Evolutionary conservation across 2,888 invertebrate species (phyloP).

Genomic region (Tholera decimalis): DNA sequence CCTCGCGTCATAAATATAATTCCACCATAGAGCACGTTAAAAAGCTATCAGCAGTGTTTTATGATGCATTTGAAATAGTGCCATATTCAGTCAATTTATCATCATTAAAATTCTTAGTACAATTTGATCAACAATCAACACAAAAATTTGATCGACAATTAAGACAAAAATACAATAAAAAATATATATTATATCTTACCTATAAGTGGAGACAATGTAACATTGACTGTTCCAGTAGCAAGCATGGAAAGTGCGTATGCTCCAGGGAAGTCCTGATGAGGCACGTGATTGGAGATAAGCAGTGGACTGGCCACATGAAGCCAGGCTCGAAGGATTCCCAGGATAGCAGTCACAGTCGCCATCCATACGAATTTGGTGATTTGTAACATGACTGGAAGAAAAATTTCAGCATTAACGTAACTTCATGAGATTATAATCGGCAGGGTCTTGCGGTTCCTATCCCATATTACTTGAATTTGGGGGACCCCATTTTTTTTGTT

Average conservation of each 20-base stretch:
- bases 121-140: too few relatives aligned
- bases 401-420: not conserved
- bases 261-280: slow-evolving; percentile 92
- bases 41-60: too few relatives aligned
- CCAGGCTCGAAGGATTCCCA: slow-evolving; percentile 93
- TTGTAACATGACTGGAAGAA: slow-evolving; percentile 79
- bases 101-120: too few relatives aligned
- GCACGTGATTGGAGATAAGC: slow-evolving; percentile 93
- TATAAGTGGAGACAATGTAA: slow-evolving; percentile 92
- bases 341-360: slow-evolving; percentile 78
- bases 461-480: too few relatives aligned
- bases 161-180: not conserved
- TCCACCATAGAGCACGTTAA: too few relatives aligned
- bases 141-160: too few relatives aligned
- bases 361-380: slow-evolving; percentile 77
- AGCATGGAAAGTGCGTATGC: slow-evolving; percentile 94
- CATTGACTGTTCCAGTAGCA: slow-evolving; percentile 92
- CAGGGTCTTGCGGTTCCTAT: too few relatives aligned
- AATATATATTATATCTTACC: slow-evolving; percentile 90
- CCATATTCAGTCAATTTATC: too few relatives aligned
- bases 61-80: too few relatives aligned
- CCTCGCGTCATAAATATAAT: too few relatives aligned
- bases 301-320: slow-evolving; percentile 93
- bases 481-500: too few relatives aligned
- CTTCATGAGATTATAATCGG: too few relatives aligned